Evolutionary conservation across 1,140 invertebrate genomes (phyloP).

Genomic region (Apis florea): DNA sequence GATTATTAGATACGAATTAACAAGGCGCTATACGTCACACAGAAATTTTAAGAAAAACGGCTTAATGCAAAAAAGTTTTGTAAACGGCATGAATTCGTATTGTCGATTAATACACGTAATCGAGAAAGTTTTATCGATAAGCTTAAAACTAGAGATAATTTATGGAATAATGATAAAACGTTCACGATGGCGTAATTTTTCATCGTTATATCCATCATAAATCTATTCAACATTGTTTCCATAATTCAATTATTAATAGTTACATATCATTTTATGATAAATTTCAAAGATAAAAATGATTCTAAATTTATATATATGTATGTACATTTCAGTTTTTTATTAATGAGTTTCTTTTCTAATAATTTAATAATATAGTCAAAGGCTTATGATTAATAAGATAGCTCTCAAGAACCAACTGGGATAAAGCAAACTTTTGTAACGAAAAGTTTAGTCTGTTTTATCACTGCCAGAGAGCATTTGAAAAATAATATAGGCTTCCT

Average conservation of each 20-base stretch:
- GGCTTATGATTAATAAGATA: background rate
- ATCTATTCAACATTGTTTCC: background rate
- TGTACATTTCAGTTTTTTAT: background rate
- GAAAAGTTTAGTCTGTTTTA: slow-evolving; percentile 41
- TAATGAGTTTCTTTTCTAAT: background rate
- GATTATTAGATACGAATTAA: slow-evolving; percentile 11
- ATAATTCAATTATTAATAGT: background rate
- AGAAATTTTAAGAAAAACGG: slow-evolving; percentile 23
- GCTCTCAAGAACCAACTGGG: slow-evolving; percentile 39
- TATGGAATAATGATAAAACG: slow-evolving; percentile 42
- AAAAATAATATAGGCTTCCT: slow-evolving; percentile 8
- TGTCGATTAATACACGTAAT: slow-evolving; percentile 45
- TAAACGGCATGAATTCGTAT: slow-evolving; percentile 36
- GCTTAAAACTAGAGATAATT: slow-evolving; percentile 42
- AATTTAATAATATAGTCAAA: slow-evolving; percentile 1
- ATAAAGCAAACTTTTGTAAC: slow-evolving; percentile 18
- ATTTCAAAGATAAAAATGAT: background rate
- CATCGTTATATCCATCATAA: slow-evolving; percentile 36
- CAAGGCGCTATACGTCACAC: slow-evolving; percentile 12
- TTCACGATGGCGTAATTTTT: slow-evolving; percentile 55
- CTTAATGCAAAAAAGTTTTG: slow-evolving; percentile 24
- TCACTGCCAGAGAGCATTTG: slow-evolving; percentile 52
- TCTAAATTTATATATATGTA: background rate
- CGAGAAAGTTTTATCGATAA: slow-evolving; percentile 58
- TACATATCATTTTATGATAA: background rate